Base-by-base conservation (phyloP, 2,888 invertebrate genomes). In the Chaitophorus viminalis region DNA sequence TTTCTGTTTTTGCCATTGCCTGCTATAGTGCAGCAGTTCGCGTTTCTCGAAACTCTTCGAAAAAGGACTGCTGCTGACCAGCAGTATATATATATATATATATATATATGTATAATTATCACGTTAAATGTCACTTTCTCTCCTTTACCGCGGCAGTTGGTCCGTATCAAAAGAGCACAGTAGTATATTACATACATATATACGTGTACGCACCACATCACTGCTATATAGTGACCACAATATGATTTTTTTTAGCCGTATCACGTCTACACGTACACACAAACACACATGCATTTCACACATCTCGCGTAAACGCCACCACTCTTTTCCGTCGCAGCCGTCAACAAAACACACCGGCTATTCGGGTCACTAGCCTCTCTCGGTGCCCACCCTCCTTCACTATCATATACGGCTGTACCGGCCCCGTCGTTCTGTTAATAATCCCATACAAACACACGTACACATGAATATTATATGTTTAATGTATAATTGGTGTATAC, bases 91-190 rank as follows among this genome's bases (percentile, higher is more conserved):
- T n/a, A n/a, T n/a, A n/a, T n/a, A n/a, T n/a, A n/a, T n/a, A n/a
- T n/a, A n/a, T n/a, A 9, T 21, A 54, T 21, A 54, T 21, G 54
- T 54, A 54, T 54, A 54, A 54, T 54, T 74, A 75, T 83, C 60
- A 29, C 74, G 21, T 83, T 74, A 74, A 54, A 36, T 60, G 82
- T 83, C 82, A 83, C 82, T 83, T 83, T 83, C 82, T 83, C 82
- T 83, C 74, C 33, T 65, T 65, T 60, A 36, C 78, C 60, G 60
- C 31, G 72, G n/a, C 25, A 31, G 31, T 36, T 74, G 29, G 74
- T 54, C 36, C 82, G 39, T 39, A 29, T 83, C 72, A 82, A 82
- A 82, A 82, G 52, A 82, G 33, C 17, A 46, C 46, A 46, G 11
- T 9, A 46, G 29, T n/a, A 6, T 6, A 39, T 39, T 5, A 5